Evolutionary conservation across 1,140 invertebrate species (phyloP).

Genomic region (Drosophila funebris): DNA sequence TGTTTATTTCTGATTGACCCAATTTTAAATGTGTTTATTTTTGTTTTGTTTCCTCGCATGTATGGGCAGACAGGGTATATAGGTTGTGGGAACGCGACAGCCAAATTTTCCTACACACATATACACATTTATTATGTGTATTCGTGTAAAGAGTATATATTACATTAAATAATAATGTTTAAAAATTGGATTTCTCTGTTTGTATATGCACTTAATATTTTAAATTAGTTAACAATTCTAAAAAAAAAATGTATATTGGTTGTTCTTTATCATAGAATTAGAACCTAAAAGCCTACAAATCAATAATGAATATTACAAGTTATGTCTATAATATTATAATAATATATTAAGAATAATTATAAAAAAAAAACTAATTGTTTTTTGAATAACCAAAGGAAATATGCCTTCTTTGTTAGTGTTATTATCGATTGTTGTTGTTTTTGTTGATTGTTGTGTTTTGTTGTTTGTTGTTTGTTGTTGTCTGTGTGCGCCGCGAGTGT

Average conservation of each 20-base stretch:
- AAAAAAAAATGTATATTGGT: constrained; percentile 40
- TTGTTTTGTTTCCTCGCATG: background rate
- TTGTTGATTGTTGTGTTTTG: constrained; percentile 27
- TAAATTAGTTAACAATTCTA: constrained; percentile 77
- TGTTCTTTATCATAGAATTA: constrained; percentile 33
- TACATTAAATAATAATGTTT: constrained; percentile 10
- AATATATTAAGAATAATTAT: constrained; percentile 30
- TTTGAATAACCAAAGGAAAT: constrained; percentile 28
- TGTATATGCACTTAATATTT: constrained; percentile 25
- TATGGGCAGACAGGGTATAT: background rate
- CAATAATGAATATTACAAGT: constrained; percentile 47
- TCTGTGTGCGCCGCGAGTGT: background rate
- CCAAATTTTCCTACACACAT: background rate
- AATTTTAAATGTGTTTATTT: background rate
- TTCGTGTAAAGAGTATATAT: background rate
- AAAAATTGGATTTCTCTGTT: constrained; percentile 32
- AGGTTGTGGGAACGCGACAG: background rate
- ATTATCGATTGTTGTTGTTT: constrained; percentile 8
- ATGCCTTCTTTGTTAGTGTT: constrained; percentile 21
- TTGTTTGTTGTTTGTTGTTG: background rate
- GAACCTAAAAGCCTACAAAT: constrained; percentile 39
- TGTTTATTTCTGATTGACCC: background rate
- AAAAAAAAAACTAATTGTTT: constrained; percentile 32
- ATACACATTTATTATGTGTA: background rate
- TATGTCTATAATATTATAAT: constrained; percentile 26